Conservation (phyloP, 2,113 vertebrate species). For the Helogale parvula region DNA sequence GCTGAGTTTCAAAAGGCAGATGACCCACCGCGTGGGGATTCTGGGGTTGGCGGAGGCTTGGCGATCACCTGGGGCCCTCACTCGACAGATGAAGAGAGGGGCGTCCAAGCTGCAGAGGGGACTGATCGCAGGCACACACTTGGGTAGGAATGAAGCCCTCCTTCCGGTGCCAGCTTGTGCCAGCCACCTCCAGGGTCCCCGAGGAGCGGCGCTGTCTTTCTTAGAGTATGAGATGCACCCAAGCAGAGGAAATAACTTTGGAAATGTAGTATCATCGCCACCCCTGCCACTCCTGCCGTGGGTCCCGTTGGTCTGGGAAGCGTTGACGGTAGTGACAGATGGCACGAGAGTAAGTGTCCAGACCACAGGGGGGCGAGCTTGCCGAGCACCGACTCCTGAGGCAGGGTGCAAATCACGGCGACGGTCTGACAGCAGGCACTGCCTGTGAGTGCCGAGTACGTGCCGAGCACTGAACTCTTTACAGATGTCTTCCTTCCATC, state of each 20-base stretch:
- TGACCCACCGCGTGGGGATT: fast-evolving
- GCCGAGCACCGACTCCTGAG: background rate
- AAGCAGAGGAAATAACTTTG: background rate
- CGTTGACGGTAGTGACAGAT: fast-evolving
- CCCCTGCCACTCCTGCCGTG: too few relatives aligned
- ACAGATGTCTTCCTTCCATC: background rate
- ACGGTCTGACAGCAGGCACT: background rate
- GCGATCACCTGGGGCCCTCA: background rate
- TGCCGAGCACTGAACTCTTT: too few relatives aligned
- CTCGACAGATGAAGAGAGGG: background rate
- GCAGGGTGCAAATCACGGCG: fast-evolving
- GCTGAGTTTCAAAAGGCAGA: background rate
- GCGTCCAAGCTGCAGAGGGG: background rate
- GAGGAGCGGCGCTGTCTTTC: too few relatives aligned
- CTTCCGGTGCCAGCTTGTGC: fast-evolving
- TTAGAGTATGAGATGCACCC: background rate
- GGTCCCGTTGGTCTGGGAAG: background rate
- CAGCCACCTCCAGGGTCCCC: background rate
- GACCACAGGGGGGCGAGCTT: background rate
- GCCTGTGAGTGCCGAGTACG: fast-evolving
- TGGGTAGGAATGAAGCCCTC: background rate
- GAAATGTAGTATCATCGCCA: fast-evolving
- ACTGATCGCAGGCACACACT: background rate
- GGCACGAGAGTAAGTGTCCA: background rate
- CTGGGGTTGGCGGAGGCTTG: background rate